Conservation (phyloP, 2,888 invertebrate genomes). For the Cryptus armator region DNA sequence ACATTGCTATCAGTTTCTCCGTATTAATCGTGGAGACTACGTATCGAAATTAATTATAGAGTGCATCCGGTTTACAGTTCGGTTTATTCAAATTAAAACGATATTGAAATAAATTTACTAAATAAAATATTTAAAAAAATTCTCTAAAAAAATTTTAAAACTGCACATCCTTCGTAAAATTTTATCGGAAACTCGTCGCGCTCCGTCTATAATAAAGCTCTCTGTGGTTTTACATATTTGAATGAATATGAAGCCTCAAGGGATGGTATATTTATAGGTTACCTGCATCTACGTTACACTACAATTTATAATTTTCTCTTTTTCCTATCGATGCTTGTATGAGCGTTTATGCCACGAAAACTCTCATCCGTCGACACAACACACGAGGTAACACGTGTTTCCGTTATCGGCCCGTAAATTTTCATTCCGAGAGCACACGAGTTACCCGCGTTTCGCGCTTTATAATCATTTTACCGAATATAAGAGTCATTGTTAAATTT, state of each 20-base stretch:
- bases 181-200: no score
- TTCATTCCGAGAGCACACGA: slow-evolving; percentile 32
- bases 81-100: background rate
- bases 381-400: slow-evolving; percentile 54
- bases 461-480: slow-evolving; percentile 1
- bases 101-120: no score
- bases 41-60: background rate
- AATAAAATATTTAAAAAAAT: no score
- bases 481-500: background rate
- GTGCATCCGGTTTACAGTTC: background rate
- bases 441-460: slow-evolving; percentile 9
- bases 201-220: no score
- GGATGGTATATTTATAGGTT: background rate
- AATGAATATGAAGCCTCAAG: background rate
- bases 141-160: no score
- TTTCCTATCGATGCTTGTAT: slow-evolving; percentile 17
- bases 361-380: slow-evolving; percentile 26
- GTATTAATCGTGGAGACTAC: background rate
- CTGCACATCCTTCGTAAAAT: no score
- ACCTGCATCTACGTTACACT: slow-evolving; percentile 6
- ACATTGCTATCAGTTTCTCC: background rate
- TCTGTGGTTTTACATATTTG: background rate
- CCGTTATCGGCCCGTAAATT: slow-evolving; percentile 14
- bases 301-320: slow-evolving; percentile 8
- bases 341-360: background rate